Evolutionary conservation across 2,113 vertebrate species (phyloP).

Genomic region (Nymphicus hollandicus): DNA sequence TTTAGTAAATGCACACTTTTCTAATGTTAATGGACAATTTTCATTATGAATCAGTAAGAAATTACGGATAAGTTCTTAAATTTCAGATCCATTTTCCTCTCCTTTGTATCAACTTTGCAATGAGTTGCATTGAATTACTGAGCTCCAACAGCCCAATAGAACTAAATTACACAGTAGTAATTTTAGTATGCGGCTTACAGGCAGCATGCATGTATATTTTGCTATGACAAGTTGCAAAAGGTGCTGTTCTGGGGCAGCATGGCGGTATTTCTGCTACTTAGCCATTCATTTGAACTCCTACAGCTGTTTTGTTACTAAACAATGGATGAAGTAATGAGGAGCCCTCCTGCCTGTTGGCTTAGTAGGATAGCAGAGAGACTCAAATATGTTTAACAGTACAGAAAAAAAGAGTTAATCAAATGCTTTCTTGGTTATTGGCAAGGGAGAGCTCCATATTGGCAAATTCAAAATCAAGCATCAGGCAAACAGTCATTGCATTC

Average conservation of each 20-base stretch:
- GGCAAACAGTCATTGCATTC: background rate
- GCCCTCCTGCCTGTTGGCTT: background rate
- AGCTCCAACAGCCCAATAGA: background rate
- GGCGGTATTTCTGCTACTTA: background rate
- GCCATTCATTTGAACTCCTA: background rate
- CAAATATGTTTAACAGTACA: background rate
- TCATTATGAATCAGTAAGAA: background rate
- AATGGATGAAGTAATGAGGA: background rate
- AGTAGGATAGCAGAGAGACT: background rate
- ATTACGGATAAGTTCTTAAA: background rate
- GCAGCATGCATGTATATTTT: background rate
- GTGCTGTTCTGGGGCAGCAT: background rate
- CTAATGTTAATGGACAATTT: background rate
- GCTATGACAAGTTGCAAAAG: background rate
- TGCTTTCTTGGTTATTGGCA: background rate
- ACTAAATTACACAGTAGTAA: background rate
- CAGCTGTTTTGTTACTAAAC: background rate
- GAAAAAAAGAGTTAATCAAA: constrained; percentile 10
- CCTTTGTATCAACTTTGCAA: background rate
- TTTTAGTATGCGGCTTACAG: background rate
- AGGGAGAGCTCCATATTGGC: background rate
- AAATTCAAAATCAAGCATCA: background rate
- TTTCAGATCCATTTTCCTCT: background rate
- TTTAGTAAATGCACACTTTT: background rate
- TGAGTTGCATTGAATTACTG: background rate